Conservation (phyloP, 2,113 vertebrate species). For the Pandion haliaetus region DNA sequence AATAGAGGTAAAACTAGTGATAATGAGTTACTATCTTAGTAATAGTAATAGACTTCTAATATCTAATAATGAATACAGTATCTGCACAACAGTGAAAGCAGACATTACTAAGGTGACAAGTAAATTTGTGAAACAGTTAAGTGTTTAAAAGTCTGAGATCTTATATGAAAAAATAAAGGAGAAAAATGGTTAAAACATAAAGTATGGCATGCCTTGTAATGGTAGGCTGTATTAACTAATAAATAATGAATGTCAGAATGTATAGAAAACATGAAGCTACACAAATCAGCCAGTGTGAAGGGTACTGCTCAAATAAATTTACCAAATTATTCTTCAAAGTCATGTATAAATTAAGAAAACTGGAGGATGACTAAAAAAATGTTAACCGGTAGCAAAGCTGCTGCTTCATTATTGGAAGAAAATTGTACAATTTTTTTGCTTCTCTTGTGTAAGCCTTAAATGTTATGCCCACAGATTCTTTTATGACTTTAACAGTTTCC, state of each 20-base stretch:
- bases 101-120: background rate
- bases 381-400: background rate
- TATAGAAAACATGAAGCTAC: background rate
- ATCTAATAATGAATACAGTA: background rate
- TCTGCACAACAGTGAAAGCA: background rate
- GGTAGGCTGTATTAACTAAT: background rate
- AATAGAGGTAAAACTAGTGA: background rate
- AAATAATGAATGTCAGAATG: background rate
- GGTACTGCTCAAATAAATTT: background rate
- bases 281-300: background rate
- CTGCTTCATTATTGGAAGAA: background rate
- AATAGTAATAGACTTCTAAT: background rate
- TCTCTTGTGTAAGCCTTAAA: background rate
- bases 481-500: background rate
- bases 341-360: background rate
- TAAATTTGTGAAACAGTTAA: background rate
- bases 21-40: background rate
- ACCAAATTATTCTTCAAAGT: background rate
- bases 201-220: background rate
- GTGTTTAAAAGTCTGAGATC: background rate
- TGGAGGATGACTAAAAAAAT: background rate
- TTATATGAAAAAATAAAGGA: background rate
- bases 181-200: background rate
- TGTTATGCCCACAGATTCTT: background rate
- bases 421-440: background rate